Evolutionary conservation across 2,888 invertebrate species (phyloP).

Genomic region (Sialis lutaria): DNA sequence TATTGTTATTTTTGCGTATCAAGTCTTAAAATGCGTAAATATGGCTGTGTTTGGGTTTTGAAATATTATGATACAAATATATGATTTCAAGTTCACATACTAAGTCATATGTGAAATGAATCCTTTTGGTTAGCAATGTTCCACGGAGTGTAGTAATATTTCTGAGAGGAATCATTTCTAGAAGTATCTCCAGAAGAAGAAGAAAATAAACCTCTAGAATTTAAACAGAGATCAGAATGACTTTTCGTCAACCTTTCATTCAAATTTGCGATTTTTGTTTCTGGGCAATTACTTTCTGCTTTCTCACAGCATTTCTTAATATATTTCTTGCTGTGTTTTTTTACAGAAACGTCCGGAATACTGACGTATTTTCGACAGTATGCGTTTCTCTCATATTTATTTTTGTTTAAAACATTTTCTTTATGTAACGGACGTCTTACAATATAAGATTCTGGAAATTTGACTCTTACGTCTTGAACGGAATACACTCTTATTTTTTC

Average conservation of each 20-base stretch:
- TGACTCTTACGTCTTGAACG: constrained; percentile 17
- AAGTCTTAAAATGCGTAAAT: no score
- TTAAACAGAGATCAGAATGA: constrained; percentile 15
- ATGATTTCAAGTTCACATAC: no score
- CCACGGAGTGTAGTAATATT: no score
- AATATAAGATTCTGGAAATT: constrained; percentile 27
- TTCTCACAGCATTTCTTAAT: constrained; percentile 24
- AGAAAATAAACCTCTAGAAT: no score
- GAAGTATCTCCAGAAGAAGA: no score
- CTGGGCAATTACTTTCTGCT: constrained; percentile 24
- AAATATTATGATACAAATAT: no score
- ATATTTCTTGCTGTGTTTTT: not conserved
- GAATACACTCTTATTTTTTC: constrained; percentile 10
- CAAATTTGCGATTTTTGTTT: constrained; percentile 16
- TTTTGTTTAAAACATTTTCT: not conserved
- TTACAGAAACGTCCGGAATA: not conserved
- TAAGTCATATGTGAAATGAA: no score
- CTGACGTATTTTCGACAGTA: not conserved
- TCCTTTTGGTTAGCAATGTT: no score
- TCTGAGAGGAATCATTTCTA: no score
- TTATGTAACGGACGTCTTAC: constrained; percentile 23
- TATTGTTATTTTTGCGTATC: no score
- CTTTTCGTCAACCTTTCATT: constrained; percentile 15
- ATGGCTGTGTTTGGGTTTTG: no score
- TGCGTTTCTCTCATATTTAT: not conserved